Conservation (phyloP, 2,797 vertebrate species). For the Labroides dimidiatus region DNA sequence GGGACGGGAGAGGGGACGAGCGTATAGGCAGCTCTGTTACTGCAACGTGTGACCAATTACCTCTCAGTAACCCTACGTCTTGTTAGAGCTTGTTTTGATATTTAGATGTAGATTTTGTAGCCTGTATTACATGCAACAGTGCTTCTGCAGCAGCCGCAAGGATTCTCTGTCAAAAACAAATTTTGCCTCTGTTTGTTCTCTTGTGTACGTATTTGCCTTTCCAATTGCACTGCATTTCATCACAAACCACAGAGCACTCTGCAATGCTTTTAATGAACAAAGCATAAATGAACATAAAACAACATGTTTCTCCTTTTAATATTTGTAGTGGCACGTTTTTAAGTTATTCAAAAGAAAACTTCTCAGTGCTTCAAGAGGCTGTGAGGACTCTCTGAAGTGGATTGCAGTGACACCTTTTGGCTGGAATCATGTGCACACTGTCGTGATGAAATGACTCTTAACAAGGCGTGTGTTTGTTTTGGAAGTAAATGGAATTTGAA, state of each 20-base stretch:
- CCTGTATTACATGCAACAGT: constrained; percentile 12
- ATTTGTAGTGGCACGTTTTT: background rate
- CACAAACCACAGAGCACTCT: constrained; percentile 19
- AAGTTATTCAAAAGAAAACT: background rate
- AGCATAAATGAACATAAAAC: constrained; percentile 11
- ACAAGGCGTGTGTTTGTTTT: no score
- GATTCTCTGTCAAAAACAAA: constrained; percentile 29
- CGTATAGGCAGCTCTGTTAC: background rate
- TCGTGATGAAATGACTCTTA: no score
- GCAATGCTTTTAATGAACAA: constrained; percentile 20
- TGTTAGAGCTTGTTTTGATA: constrained; percentile 5
- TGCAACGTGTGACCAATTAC: constrained; percentile 1
- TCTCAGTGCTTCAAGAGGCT: no score
- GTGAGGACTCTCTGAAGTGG: no score
- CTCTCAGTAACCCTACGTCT: constrained; percentile 1
- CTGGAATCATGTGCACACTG: no score
- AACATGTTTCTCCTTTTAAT: background rate
- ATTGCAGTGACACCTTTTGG: no score
- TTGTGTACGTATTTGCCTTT: constrained; percentile 10
- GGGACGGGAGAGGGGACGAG: constrained; percentile 1
- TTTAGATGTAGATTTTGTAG: constrained; percentile 7
- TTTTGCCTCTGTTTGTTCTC: constrained; percentile 20
- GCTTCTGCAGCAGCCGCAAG: constrained; percentile 11
- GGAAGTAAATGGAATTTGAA: no score
- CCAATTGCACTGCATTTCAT: constrained; percentile 14